Evolutionary conservation across 2,888 invertebrate genomes (phyloP).

Genomic region (Rhagophthalmus giganteus): DNA sequence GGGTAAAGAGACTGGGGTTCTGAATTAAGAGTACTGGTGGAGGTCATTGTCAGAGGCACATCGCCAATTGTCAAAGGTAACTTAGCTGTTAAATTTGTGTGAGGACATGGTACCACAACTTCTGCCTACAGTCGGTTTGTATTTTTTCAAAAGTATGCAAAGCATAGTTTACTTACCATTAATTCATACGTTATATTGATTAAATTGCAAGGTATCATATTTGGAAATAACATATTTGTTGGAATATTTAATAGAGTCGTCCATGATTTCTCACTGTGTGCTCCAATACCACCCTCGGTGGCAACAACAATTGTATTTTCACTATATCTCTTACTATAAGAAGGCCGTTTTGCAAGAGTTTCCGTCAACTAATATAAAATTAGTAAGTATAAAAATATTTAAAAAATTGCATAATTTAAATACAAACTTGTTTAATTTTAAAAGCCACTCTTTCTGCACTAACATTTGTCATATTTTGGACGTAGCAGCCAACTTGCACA

Average conservation of each 20-base stretch:
- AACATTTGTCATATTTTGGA: slow-evolving; percentile 68
- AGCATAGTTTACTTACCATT: slow-evolving; percentile 5
- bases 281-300: slow-evolving; percentile 43
- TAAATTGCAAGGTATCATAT: slow-evolving; percentile 28
- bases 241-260: slow-evolving; percentile 40
- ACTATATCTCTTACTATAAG: neutral
- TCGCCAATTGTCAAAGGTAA: slow-evolving; percentile 4
- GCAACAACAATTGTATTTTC: slow-evolving; percentile 18
- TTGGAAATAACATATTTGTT: slow-evolving; percentile 37
- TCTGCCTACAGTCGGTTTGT: too few species aligned
- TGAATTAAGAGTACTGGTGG: neutral
- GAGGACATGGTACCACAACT: neutral
- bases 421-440: neutral
- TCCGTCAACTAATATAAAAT: slow-evolving; percentile 2
- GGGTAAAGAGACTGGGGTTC: neutral
- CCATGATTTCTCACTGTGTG: slow-evolving; percentile 46
- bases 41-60: neutral
- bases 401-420: neutral
- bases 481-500: slow-evolving; percentile 69
- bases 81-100: slow-evolving; percentile 2
- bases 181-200: slow-evolving; percentile 11
- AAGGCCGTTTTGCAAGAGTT: neutral
- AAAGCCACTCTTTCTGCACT: slow-evolving; percentile 3
- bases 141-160: too few species aligned
- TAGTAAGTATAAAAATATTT: neutral